phyloP scores from a whole-genome alignment of 1,140 invertebrate genomes.

The Steinernema feltiae region DNA sequence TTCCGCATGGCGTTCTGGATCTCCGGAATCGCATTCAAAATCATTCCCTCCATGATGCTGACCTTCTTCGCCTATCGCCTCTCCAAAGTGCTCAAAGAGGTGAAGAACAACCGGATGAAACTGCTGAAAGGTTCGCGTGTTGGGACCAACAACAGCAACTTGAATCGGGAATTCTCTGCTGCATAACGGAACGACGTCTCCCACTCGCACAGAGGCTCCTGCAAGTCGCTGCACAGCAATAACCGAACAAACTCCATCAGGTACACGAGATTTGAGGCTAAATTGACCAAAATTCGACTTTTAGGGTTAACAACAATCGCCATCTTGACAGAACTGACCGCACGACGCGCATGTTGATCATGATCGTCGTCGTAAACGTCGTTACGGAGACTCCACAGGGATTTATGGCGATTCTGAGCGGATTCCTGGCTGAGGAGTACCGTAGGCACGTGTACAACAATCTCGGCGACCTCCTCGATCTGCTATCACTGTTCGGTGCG shows the following conservation, averaged over 20 bases:
- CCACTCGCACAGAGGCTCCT: not conserved
- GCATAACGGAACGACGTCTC: not conserved
- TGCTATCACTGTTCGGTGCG: slow-evolving; percentile 50
- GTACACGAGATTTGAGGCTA: too few species aligned
- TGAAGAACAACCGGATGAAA: slow-evolving; percentile 39
- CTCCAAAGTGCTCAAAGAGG: slow-evolving; percentile 51
- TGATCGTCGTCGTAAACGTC: slow-evolving; percentile 54
- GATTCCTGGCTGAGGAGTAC: slow-evolving; percentile 48
- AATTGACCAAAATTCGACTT: not conserved
- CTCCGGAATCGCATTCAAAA: slow-evolving; percentile 53
- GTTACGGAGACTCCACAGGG: slow-evolving; percentile 52
- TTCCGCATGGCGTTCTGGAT: slow-evolving; percentile 57
- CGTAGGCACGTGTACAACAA: slow-evolving; percentile 38
- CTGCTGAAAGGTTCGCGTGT: slow-evolving; percentile 30
- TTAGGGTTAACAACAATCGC: slow-evolving; percentile 22
- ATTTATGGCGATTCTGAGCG: slow-evolving; percentile 49
- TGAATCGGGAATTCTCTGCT: not conserved
- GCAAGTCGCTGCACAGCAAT: not conserved
- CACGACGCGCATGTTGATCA: slow-evolving; percentile 52
- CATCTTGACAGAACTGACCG: slow-evolving; percentile 42
- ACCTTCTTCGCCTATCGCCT: slow-evolving; percentile 49
- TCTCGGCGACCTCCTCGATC: slow-evolving; percentile 50
- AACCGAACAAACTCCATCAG: not conserved
- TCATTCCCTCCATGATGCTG: slow-evolving; percentile 50
- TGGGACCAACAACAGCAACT: not conserved